Evolutionary conservation across 2,888 invertebrate genomes (phyloP).

Genomic region (Ferrisia virgata): DNA sequence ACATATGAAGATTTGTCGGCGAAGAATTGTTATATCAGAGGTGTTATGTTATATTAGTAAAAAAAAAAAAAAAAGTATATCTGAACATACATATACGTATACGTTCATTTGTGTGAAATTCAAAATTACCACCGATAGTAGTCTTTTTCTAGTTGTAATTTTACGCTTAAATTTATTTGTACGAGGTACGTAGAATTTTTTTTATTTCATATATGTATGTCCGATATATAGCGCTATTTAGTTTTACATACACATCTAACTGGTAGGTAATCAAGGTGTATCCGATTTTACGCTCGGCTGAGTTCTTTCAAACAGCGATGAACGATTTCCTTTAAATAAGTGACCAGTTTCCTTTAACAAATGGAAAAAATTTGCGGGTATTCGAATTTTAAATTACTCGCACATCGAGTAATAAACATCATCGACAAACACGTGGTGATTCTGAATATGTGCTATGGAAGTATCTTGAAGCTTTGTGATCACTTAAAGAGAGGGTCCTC

Average conservation of each 20-base stretch:
- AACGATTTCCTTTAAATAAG: conserved; percentile 43
- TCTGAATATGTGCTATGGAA: neutral
- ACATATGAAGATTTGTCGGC: neutral
- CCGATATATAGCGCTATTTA: conserved; percentile 18
- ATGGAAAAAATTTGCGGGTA: conserved; percentile 32
- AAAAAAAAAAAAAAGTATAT: too few relatives aligned
- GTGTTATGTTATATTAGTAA: neutral
- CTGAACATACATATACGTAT: neutral
- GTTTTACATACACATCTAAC: conserved; percentile 39
- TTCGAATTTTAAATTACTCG: conserved; percentile 11
- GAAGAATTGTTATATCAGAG: neutral
- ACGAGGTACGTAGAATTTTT: neutral
- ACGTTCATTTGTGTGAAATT: conserved; percentile 17
- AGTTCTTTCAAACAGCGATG: conserved; percentile 27
- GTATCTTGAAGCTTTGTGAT: neutral
- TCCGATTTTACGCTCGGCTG: conserved; percentile 45
- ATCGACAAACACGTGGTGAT: neutral
- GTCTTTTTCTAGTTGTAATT: neutral
- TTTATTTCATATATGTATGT: conserved; percentile 1
- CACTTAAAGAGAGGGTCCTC: too few relatives aligned
- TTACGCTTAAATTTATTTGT: conserved; percentile 23
- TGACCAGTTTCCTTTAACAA: conserved; percentile 42
- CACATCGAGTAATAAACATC: neutral
- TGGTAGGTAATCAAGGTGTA: conserved; percentile 45
- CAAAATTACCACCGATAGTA: neutral